These are phyloP conservation scores for Gavia stellata DNA, from an alignment of 2,113 vertebrate species.

Conservation along the genomic window DNA sequence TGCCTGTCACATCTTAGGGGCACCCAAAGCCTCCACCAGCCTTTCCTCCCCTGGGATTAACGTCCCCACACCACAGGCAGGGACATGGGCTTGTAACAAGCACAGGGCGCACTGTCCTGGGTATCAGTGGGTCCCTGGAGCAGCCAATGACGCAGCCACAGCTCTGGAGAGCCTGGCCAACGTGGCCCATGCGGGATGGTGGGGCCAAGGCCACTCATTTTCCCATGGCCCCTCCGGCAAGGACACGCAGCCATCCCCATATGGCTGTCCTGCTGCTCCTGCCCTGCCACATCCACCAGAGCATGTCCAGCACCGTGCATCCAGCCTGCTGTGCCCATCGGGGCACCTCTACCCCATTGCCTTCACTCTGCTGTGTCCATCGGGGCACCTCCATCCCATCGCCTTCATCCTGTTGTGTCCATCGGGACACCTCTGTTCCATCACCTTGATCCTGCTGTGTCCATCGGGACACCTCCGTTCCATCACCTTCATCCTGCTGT, in stretches of 20 bases:
- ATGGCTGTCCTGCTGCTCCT: neutral
- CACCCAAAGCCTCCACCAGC: neutral
- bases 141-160: fast-evolving
- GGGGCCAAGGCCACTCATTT: neutral
- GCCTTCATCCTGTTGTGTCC: neutral
- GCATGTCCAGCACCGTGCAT: fast-evolving
- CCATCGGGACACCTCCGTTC: neutral
- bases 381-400: neutral
- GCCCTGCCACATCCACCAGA: neutral
- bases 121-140: neutral
- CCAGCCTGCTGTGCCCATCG: neutral
- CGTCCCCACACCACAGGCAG: too few relatives aligned
- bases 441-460: neutral
- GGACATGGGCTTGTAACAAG: neutral
- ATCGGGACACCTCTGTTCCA: neutral
- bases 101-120: fast-evolving
- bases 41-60: neutral
- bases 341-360: neutral
- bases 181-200: fast-evolving
- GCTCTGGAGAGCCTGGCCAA: neutral
- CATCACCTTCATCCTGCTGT: neutral
- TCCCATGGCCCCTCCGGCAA: neutral
- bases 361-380: neutral
- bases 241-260: neutral
- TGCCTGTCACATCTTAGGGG: neutral